phyloP scores from a whole-genome alignment of 2,113 vertebrate genomes.

The Eudyptes chrysolophus region DNA sequence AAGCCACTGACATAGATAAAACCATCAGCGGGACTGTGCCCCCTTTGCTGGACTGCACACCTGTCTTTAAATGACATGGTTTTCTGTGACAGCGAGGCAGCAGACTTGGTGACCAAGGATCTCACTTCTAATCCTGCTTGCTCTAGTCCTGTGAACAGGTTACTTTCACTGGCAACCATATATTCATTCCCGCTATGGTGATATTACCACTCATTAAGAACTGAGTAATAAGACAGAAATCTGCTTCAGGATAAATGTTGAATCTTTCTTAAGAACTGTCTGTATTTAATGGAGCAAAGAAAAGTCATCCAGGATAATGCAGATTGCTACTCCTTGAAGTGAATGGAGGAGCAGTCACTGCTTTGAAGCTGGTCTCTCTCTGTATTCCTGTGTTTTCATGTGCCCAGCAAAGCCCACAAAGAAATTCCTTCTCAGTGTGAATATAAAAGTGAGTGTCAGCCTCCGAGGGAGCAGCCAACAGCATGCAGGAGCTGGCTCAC shows the following conservation, averaged over 20 bases:
- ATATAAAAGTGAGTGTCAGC: background rate
- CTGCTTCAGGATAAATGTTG: background rate
- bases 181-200: background rate
- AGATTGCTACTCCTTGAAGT: background rate
- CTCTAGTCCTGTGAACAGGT: background rate
- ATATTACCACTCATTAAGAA: background rate
- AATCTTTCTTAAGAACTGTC: background rate
- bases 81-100: background rate
- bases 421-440: background rate
- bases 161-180: background rate
- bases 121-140: background rate
- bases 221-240: background rate
- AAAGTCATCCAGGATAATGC: background rate
- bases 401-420: background rate
- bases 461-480: background rate
- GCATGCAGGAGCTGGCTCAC: background rate
- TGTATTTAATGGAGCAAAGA: background rate
- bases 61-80: background rate
- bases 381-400: background rate
- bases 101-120: accelerated
- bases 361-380: background rate
- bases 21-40: background rate
- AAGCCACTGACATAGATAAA: background rate
- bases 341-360: background rate
- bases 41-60: background rate